Conservation (phyloP, 2,113 vertebrate genomes). For the Pelodiscus sinensis region DNA sequence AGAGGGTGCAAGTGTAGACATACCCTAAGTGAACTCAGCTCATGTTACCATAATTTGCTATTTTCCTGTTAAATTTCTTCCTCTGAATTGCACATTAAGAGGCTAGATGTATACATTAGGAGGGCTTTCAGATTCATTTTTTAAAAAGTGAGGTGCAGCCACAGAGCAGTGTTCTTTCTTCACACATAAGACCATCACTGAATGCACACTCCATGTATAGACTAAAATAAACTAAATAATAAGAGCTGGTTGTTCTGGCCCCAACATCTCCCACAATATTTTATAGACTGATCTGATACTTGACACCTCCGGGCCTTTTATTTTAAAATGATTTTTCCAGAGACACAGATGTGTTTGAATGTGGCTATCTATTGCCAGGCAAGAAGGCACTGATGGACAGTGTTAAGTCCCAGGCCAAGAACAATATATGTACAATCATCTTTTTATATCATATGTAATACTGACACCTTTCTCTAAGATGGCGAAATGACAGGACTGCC, state of each 20-base stretch:
- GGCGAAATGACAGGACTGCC: not conserved
- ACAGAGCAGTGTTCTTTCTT: not conserved
- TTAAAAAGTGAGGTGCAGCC: rapidly evolving
- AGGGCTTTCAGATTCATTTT: rapidly evolving
- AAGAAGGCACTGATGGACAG: not conserved
- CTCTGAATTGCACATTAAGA: not conserved
- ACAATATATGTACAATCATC: not conserved
- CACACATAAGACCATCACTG: rapidly evolving
- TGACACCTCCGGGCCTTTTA: not conserved
- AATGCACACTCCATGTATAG: rapidly evolving
- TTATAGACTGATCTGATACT: rapidly evolving
- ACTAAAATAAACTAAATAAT: rapidly evolving
- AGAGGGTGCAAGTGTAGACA: no score
- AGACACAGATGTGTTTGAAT: not conserved
- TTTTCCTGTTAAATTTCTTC: not conserved
- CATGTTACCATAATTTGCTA: not conserved
- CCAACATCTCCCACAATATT: not conserved
- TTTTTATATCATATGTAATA: not conserved
- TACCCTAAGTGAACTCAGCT: not conserved
- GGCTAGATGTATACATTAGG: rapidly evolving
- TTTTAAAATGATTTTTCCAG: not conserved
- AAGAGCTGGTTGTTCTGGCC: not conserved
- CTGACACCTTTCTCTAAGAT: not conserved
- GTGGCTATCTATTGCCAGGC: not conserved
- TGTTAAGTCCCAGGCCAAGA: not conserved